Percentiles rank a stretch among this genome's conserved stretches.
phyloP scores from a whole-genome alignment of 2,888 invertebrate genomes.

The Tuta absoluta region DNA sequence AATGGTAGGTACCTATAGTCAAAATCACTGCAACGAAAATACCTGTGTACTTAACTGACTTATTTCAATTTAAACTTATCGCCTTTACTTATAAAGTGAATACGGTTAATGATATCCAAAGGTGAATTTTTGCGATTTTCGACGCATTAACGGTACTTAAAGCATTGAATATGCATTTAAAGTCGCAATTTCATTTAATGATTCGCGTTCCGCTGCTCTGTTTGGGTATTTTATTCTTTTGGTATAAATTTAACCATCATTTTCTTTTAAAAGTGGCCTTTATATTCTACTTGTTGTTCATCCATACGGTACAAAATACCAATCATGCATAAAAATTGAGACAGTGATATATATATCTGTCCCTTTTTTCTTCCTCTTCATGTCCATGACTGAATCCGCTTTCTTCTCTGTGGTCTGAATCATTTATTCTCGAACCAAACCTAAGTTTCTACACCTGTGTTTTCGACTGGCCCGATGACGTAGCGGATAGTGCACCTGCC shows the following conservation, averaged over 20 bases:
- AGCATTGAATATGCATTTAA: slow-evolving; percentile 14
- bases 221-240: neutral
- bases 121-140: slow-evolving; percentile 12
- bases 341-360: too few relatives aligned
- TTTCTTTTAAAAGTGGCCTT: neutral
- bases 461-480: too few relatives aligned
- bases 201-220: neutral
- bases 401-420: too few relatives aligned
- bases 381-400: too few relatives aligned
- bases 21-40: neutral
- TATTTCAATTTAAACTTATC: neutral
- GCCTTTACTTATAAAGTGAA: neutral
- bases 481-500: too few relatives aligned
- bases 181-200: slow-evolving; percentile 12
- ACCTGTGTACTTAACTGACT: neutral
- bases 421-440: too few relatives aligned
- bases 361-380: too few relatives aligned
- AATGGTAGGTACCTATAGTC: neutral
- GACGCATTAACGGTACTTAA: neutral
- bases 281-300: neutral
- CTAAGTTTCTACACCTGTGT: too few relatives aligned
- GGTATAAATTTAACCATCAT: slow-evolving; percentile 1
- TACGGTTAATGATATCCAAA: slow-evolving; percentile 4
- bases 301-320: too few relatives aligned
- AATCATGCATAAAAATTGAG: too few relatives aligned